phyloP scores from a whole-genome alignment of 2,113 vertebrate genomes.

The Galbula dea region DNA sequence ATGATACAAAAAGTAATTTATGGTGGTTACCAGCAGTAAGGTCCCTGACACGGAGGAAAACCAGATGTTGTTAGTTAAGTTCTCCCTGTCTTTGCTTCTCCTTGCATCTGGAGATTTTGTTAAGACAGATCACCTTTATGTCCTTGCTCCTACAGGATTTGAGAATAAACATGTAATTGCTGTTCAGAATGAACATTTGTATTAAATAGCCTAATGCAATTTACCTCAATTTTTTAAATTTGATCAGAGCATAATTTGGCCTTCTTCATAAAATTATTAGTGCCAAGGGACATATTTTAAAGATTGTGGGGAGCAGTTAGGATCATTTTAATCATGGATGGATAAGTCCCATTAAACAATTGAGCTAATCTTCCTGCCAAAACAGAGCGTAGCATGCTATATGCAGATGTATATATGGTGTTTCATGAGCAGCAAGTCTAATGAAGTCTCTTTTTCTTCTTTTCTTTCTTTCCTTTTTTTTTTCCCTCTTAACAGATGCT shows the following conservation, averaged over 20 bases:
- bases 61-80: background rate
- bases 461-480: background rate
- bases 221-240: constrained; percentile 34
- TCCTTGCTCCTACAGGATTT: background rate
- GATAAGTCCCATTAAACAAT: background rate
- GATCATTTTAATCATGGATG: constrained; percentile 1
- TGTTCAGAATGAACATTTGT: background rate
- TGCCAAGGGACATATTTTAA: background rate
- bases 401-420: background rate
- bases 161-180: background rate
- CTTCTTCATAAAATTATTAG: constrained; percentile 22
- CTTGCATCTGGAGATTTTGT: constrained; percentile 7
- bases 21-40: background rate
- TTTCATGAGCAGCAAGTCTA: background rate
- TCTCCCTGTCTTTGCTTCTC: background rate
- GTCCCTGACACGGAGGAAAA: background rate
- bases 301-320: constrained; percentile 5
- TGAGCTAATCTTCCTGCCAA: background rate
- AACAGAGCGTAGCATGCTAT: background rate
- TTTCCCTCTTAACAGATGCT: background rate
- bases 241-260: background rate
- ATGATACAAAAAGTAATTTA: background rate
- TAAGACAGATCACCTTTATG: background rate
- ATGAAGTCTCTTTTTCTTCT: background rate
- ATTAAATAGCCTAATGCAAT: constrained; percentile 21